These are phyloP conservation scores for Lepidurus couesii DNA, from an alignment of 1,140 invertebrate genomes.

Conservation along the genomic window DNA sequence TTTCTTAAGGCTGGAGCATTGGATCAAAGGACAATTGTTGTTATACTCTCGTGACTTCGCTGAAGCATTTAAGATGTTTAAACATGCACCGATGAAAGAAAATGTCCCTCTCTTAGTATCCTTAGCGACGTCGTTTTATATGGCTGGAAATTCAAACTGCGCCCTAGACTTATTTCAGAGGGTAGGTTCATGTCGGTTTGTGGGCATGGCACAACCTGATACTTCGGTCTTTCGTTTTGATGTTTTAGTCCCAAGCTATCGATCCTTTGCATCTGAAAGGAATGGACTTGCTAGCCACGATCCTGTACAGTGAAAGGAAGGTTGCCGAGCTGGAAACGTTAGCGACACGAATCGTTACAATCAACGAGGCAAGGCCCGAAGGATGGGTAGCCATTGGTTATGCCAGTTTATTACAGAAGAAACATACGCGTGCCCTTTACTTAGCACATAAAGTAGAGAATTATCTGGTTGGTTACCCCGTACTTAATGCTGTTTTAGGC, in stretches of 20 bases:
- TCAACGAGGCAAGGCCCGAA: slow-evolving; percentile 50
- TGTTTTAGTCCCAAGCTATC: slow-evolving; percentile 48
- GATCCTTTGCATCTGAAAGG: slow-evolving; percentile 54
- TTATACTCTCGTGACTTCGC: slow-evolving; percentile 58
- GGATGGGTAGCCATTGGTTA: slow-evolving; percentile 58
- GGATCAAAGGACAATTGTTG: slow-evolving; percentile 62
- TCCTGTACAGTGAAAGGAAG: slow-evolving; percentile 48
- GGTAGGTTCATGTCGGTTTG: slow-evolving; percentile 29
- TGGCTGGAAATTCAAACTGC: slow-evolving; percentile 50
- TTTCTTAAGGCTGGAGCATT: slow-evolving; percentile 56
- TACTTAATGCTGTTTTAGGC: slow-evolving; percentile 43
- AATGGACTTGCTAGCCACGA: slow-evolving; percentile 50
- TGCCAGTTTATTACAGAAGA: slow-evolving; percentile 50
- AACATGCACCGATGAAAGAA: slow-evolving; percentile 54
- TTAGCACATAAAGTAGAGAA: slow-evolving; percentile 53
- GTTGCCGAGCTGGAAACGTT: slow-evolving; percentile 49
- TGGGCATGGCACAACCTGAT: background rate
- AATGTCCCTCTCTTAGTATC: slow-evolving; percentile 58
- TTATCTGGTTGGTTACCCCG: slow-evolving; percentile 29
- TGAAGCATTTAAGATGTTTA: slow-evolving; percentile 56
- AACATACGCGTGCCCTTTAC: slow-evolving; percentile 53
- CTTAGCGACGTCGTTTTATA: slow-evolving; percentile 62
- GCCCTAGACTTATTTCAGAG: slow-evolving; percentile 38
- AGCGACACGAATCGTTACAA: slow-evolving; percentile 44
- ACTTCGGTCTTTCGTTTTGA: slow-evolving; percentile 25